Conservation (phyloP, 2,888 invertebrate species). For the Augiades crinisus region DNA sequence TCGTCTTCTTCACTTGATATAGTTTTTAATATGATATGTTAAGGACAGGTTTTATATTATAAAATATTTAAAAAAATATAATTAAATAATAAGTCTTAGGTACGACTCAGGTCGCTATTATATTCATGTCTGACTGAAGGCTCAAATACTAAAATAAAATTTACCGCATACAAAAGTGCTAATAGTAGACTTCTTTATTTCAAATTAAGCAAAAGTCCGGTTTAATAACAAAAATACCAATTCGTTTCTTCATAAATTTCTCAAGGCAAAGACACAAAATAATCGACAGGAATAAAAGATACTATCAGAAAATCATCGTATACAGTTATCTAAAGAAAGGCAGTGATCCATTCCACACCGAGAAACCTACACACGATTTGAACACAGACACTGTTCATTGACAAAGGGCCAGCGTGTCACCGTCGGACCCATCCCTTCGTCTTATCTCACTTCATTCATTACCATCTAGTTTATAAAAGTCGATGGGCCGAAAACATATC, state of each 20-base stretch:
- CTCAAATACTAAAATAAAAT: no score
- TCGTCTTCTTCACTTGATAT: no score
- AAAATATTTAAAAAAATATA: no score
- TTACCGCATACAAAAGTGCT: no score
- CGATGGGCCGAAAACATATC: constrained; percentile 77
- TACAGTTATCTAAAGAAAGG: constrained; percentile 10
- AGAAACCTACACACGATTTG: constrained; percentile 36
- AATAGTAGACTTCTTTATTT: no score
- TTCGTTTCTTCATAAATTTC: not conserved
- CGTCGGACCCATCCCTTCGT: constrained; percentile 64
- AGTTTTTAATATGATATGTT: no score
- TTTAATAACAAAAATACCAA: no score
- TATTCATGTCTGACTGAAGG: no score
- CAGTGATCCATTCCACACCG: constrained; percentile 33
- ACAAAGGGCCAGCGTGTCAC: constrained; percentile 63
- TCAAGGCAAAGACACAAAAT: not conserved
- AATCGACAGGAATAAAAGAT: not conserved
- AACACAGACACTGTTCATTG: constrained; percentile 56
- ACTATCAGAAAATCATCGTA: not conserved
- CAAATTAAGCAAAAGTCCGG: no score
- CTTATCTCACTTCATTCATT: constrained; percentile 80
- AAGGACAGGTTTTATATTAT: no score
- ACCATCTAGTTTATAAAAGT: constrained; percentile 78
- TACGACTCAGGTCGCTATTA: no score
- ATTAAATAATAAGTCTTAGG: no score